Evolutionary conservation across 2,888 invertebrate genomes (phyloP), one percentile per base, ranked within the genome.

Genomic region (Aphodius granarius): DNA sequence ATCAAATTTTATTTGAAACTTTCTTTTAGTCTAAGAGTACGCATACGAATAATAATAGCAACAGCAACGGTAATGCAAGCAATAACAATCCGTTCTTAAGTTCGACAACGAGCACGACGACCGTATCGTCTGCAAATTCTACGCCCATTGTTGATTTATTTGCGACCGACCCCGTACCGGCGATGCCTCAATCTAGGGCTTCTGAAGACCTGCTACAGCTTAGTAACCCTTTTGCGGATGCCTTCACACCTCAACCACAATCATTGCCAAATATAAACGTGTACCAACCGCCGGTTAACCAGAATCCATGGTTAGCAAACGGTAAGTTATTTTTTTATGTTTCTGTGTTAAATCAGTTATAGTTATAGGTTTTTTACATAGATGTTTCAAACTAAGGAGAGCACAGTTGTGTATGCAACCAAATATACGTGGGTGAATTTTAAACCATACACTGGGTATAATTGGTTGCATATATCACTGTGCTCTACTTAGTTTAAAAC

Each of bases 161-260:
- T 85, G 92, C 93, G 23, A 89, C 92, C 0, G 88, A 91, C 4
- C 88, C 91, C 0, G 63, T 78, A 23, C 75, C 73, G 72, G 72
- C 75, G 77, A 85, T 87, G 0, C 88, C 88, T 71, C 82, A 83
- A 4, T 73, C 79, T 78, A 95, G 93, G 87, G 94, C 97, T 19
- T 96, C 96, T 15, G 97, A 97, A 83, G 96, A 97, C 88, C 89
- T 97, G 80, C 90, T 97, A 74, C 94, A 96, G 83, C 89, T 97
- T 79, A 94, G 95, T 66, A 97, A 97, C 89, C 97, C 97, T 9
- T 98, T 97, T 86, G 94, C 95, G 63, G 95, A 95, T 84, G 94
- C 83, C n/a, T 81, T 43, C 85, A 84, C 71, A 6, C 43, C 43
- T 0, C 43, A 43, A 43, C 43, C 43, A 43, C 43, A 43, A 13